Percentiles rank a stretch among this genome's conserved stretches.
Conservation (phyloP, 2,113 vertebrate genomes). For the Terrapene triunguis region DNA sequence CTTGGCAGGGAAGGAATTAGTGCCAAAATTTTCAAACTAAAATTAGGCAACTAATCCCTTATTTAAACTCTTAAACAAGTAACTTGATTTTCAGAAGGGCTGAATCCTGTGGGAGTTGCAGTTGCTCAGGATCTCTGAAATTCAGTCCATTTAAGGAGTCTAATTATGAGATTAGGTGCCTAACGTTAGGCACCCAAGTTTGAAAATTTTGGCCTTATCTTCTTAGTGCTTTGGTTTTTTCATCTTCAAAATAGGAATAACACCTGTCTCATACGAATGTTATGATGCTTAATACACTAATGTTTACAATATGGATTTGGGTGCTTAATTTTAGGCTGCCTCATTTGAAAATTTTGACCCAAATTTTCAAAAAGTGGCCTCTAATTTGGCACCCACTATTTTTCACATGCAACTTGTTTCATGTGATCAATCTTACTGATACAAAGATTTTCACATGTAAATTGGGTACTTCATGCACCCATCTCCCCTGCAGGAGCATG, state of each 20-base stretch:
- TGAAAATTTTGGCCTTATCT: background rate
- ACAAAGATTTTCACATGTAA: background rate
- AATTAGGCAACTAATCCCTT: background rate
- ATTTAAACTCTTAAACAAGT: background rate
- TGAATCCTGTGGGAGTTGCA: background rate
- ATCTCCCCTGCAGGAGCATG: background rate
- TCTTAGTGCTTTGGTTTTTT: background rate
- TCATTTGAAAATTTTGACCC: background rate
- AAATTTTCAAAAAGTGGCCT: constrained; percentile 38
- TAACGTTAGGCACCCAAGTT: constrained; percentile 4
- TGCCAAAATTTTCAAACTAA: background rate
- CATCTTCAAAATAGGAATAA: background rate
- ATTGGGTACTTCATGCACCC: background rate
- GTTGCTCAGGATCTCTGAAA: background rate
- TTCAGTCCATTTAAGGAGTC: background rate
- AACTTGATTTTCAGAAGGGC: background rate
- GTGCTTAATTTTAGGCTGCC: background rate
- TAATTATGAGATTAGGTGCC: background rate
- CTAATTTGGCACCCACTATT: background rate
- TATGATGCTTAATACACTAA: constrained; percentile 36
- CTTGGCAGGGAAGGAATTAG: background rate
- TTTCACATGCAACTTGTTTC: background rate
- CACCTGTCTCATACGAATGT: background rate
- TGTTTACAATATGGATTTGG: constrained; percentile 35
- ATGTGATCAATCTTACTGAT: background rate